Conservation (phyloP, 2,797 vertebrate genomes). For the Lutjanus campechanus region DNA sequence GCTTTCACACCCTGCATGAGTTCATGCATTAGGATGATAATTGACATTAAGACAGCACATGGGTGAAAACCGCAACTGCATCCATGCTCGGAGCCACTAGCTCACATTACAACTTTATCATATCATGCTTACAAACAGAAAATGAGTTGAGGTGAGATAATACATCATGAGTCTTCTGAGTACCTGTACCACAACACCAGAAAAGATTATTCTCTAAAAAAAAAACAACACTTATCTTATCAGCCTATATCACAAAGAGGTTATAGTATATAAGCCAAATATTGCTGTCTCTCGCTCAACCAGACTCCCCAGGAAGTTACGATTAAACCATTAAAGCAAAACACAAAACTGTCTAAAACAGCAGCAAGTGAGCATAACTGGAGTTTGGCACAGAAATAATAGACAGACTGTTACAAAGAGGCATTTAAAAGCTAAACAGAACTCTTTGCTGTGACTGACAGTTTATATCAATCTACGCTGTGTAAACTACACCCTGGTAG, state of each 20-base stretch:
- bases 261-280: too few relatives aligned
- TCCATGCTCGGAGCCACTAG: conserved; percentile 5
- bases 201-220: not conserved
- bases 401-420: not conserved
- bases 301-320: not conserved
- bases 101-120: conserved; percentile 15
- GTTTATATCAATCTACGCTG: not conserved
- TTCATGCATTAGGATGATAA: conserved; percentile 21
- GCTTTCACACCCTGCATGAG: conserved; percentile 14
- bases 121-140: not conserved
- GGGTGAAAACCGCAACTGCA: conserved; percentile 13
- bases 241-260: not conserved
- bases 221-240: not conserved
- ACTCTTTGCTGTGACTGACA: not conserved
- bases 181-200: too few relatives aligned
- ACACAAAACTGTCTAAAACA: not conserved
- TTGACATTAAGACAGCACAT: conserved; percentile 1
- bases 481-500: not conserved
- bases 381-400: not conserved
- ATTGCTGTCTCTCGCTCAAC: too few relatives aligned
- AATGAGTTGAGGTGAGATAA: not conserved
- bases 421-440: not conserved
- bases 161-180: too few relatives aligned
- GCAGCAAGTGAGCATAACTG: not conserved
- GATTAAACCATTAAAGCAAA: not conserved